A percentile compares a stretch with the other conserved stretches of the same genome.
These are phyloP conservation scores for Sphaeramia orbicularis DNA, from an alignment of 2,797 vertebrate genomes.

Conservation along the genomic window DNA sequence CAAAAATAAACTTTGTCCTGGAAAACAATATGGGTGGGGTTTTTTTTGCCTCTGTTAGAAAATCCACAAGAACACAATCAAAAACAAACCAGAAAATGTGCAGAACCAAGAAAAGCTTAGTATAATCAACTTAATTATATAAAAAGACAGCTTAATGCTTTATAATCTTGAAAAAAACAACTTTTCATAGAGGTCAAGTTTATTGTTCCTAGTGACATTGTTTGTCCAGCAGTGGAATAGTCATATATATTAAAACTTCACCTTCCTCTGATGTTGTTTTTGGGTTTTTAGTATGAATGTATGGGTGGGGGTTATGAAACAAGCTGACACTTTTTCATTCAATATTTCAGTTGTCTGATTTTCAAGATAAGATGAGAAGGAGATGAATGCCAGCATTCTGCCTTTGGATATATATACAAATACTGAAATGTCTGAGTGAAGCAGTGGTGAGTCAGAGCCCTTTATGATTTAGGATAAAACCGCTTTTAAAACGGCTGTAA, in stretches of 20 bases:
- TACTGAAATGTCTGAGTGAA: not conserved
- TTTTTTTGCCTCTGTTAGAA: not conserved
- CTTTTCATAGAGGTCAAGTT: not conserved
- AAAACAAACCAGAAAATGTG: too few relatives aligned
- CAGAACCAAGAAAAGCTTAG: too few relatives aligned
- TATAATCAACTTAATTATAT: too few relatives aligned
- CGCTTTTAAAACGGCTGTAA: too few relatives aligned
- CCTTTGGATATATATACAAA: not conserved
- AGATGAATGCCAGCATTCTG: not conserved
- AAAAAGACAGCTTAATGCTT: too few relatives aligned
- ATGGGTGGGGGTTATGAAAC: conserved; percentile 40
- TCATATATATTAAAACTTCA: conserved; percentile 45
- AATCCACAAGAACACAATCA: too few relatives aligned
- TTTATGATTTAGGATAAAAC: too few relatives aligned
- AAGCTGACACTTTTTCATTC: conserved; percentile 26
- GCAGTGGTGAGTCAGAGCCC: too few relatives aligned
- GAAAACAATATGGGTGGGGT: too few relatives aligned
- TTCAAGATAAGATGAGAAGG: conserved; percentile 15
- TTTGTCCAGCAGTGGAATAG: too few relatives aligned
- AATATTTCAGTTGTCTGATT: conserved; percentile 30
- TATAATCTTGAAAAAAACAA: too few relatives aligned
- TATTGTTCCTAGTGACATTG: conserved; percentile 10
- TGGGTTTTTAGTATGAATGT: conserved; percentile 54
- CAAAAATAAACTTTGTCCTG: too few relatives aligned
- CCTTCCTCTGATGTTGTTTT: conserved; percentile 60